Conservation (phyloP, 2,113 vertebrate species). For the Amphilophus citrinellus region DNA sequence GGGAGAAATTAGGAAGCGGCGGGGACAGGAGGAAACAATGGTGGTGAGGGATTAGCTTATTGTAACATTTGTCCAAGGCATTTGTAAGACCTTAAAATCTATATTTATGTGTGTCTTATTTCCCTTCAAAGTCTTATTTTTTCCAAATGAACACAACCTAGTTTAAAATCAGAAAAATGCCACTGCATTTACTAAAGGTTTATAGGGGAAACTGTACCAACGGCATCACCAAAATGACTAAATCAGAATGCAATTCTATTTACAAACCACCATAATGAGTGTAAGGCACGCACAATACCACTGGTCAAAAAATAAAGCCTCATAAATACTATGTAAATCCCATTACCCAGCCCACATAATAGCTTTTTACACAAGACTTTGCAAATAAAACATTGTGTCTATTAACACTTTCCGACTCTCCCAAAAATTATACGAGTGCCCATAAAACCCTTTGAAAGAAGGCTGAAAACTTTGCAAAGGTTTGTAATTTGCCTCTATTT, state of each 20-base stretch:
- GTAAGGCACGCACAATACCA: constrained; percentile 16
- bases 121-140: background rate
- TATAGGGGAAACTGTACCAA: background rate
- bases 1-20: constrained; percentile 50
- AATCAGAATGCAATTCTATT: background rate
- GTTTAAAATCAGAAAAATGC: background rate
- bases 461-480: background rate
- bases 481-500: constrained; percentile 10
- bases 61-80: background rate
- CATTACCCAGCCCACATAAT: constrained; percentile 9
- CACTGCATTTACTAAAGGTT: background rate
- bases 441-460: constrained; percentile 14
- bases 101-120: background rate
- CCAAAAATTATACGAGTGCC: background rate
- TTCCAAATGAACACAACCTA: background rate
- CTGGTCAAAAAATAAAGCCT: constrained; percentile 29
- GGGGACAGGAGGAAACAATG: constrained; percentile 22
- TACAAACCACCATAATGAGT: constrained; percentile 10
- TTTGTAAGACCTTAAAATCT: constrained; percentile 15
- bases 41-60: constrained; percentile 20
- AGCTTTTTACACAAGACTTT: constrained; percentile 12
- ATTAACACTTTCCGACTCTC: constrained; percentile 5
- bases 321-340: constrained; percentile 26
- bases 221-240: constrained; percentile 3
- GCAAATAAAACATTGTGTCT: constrained; percentile 23